These are phyloP conservation scores for Nyctalus aviator DNA, from an alignment of 2,797 vertebrate genomes.

Conservation along the genomic window DNA sequence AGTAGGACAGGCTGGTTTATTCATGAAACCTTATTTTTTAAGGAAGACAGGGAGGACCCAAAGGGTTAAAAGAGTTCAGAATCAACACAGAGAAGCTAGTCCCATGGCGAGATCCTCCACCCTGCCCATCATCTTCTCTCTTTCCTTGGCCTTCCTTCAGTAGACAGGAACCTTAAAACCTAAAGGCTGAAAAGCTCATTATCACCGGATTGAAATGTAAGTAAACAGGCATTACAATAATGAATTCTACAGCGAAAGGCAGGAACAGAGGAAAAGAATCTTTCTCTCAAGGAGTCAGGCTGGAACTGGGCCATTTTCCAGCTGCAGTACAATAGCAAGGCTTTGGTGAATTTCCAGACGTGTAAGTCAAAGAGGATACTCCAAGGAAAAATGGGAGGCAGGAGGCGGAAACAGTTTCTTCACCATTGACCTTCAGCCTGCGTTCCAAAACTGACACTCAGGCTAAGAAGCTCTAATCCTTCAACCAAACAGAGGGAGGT, in stretches of 20 bases:
- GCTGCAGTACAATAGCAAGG: neutral
- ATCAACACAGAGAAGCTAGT: neutral
- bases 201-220: neutral
- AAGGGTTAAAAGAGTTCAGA: neutral
- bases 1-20: neutral
- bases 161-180: neutral
- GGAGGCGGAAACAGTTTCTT: neutral
- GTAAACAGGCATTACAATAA: neutral
- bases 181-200: neutral
- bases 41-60: neutral
- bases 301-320: neutral
- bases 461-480: slow-evolving; percentile 80
- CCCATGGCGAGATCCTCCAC: neutral
- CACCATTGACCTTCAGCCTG: slow-evolving; percentile 68
- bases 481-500: slow-evolving; percentile 77
- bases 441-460: slow-evolving; percentile 78
- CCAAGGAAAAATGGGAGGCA: slow-evolving; percentile 16
- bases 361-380: slow-evolving; percentile 44
- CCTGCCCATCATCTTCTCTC: neutral
- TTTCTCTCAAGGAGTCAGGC: neutral
- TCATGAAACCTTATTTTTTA: neutral
- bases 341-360: slow-evolving; percentile 19
- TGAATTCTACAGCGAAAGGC: neutral
- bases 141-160: neutral
- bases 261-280: neutral